These are phyloP conservation scores for Mastacembelus armatus DNA, from an alignment of 2,797 vertebrate genomes.

Conservation along the genomic window DNA sequence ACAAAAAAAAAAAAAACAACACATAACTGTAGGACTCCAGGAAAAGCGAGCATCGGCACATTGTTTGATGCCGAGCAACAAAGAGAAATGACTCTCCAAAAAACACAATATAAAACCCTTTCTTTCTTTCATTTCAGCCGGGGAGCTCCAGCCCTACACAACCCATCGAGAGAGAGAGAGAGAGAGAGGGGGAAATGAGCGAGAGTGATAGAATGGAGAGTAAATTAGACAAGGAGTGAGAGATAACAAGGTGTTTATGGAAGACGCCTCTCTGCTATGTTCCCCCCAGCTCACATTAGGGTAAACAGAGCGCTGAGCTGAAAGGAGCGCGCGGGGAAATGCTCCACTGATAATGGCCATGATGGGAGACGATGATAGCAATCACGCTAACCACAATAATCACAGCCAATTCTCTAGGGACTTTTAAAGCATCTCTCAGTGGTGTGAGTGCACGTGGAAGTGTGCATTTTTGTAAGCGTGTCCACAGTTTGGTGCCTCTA, in stretches of 20 bases:
- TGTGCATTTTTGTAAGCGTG: constrained; percentile 10
- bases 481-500: constrained; percentile 15
- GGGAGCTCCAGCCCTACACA: constrained; percentile 1
- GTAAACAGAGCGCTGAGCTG: constrained; percentile 76
- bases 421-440: constrained; percentile 65
- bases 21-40: constrained; percentile 12
- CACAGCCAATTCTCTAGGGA: constrained; percentile 68
- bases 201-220: constrained; percentile 67
- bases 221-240: constrained; percentile 77
- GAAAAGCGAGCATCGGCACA: constrained; percentile 31
- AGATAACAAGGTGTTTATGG: constrained; percentile 83
- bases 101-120: constrained; percentile 46
- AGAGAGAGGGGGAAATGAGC: constrained; percentile 48
- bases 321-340: constrained; percentile 69
- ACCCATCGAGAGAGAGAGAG: constrained; percentile 38
- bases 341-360: constrained; percentile 73
- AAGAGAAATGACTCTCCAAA: constrained; percentile 33
- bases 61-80: constrained; percentile 25
- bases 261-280: constrained; percentile 63
- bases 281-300: constrained; percentile 75
- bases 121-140: constrained; percentile 37
- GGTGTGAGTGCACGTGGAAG: neutral
- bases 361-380: constrained; percentile 81
- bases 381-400: constrained; percentile 80
- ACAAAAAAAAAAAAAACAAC: neutral